Evolutionary conservation across 2,888 invertebrate genomes (phyloP), one percentile per base, ranked within the genome.

Genomic region (Phaedon cochleariae): DNA sequence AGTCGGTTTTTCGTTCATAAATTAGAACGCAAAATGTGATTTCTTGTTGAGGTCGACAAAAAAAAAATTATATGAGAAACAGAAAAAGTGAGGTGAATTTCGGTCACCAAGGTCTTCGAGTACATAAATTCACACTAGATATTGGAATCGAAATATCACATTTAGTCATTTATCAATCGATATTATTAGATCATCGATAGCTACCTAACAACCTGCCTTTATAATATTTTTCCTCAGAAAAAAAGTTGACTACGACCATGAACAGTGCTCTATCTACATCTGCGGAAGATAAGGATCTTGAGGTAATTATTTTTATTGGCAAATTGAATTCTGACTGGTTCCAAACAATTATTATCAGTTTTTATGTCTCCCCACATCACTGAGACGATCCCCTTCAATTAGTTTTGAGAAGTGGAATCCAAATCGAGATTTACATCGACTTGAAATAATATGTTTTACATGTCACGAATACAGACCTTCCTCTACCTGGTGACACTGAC

Each of bases 281-380:
- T 55, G 55, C 55, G 26, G 37, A 20, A 22, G 55, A 55, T 55
- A 55, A 41, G 20, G 22, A 55, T 55, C 55, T 21, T 15, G n/a
- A 15, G 55, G 55, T 55, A 22, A 55, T 55, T 37, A 55, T 55
- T 55, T 41, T 55, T 21, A 55, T 55, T 55, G 55, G 37, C 21
- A 37, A 41, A 41, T 55, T 26, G 37, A 41, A 41, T 55, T 55
- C 41, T 41, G 12, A 20, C 22, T 21, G 22, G 41, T 15, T 15
- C 31, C 41, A 15, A 41, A 41, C 15, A 41, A 41, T 41, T 2
- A 41, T 41, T 41, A 41, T 41, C 41, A 41, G 41, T 4, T 41
- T 41, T 41, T 10, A 9, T 15, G 41, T 41, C 41, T 41, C 41
- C 41, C 15, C 4, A 26, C 26, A 26, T 26, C 26, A 26, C 4